Evolutionary conservation across 2,113 vertebrate species (phyloP).

Genomic region (Clarias gariepinus): DNA sequence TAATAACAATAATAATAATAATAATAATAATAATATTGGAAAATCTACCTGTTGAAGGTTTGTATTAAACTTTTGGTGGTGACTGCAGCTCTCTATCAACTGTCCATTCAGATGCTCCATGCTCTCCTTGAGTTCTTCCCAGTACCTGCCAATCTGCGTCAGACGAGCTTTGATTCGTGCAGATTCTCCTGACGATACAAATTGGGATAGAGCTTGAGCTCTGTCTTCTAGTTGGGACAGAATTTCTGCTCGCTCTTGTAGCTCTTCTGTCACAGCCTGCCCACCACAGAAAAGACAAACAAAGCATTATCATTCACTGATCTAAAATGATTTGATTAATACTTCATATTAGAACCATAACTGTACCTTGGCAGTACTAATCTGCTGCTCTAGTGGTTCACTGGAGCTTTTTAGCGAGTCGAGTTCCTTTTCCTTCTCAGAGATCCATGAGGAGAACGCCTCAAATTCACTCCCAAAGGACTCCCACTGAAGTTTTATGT

Average conservation of each 20-base stretch:
- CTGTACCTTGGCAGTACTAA: conserved; percentile 83
- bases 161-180: conserved; percentile 89
- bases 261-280: conserved; percentile 76
- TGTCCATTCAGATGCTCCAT: conserved; percentile 77
- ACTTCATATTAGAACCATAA: not conserved
- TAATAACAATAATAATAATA: not conserved
- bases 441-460: conserved; percentile 87
- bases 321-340: not conserved
- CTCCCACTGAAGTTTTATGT: conserved; percentile 89
- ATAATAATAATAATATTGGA: too few relatives aligned
- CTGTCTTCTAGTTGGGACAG: conserved; percentile 80
- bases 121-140: conserved; percentile 87
- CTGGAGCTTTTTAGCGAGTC: conserved; percentile 76
- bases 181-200: conserved; percentile 86
- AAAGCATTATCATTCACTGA: not conserved
- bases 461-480: conserved; percentile 86
- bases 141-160: conserved; percentile 86
- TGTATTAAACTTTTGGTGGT: conserved; percentile 82
- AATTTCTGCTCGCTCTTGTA: conserved; percentile 72
- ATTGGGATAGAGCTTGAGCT: conserved; percentile 80
- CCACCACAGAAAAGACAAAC: conserved; percentile 10
- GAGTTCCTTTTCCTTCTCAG: conserved; percentile 86
- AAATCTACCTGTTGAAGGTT: conserved; percentile 79
- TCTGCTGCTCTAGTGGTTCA: conserved; percentile 81
- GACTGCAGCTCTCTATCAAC: conserved; percentile 77